Evolutionary conservation across 2,797 vertebrate species (phyloP).

Genomic region (Anguilla megastoma): DNA sequence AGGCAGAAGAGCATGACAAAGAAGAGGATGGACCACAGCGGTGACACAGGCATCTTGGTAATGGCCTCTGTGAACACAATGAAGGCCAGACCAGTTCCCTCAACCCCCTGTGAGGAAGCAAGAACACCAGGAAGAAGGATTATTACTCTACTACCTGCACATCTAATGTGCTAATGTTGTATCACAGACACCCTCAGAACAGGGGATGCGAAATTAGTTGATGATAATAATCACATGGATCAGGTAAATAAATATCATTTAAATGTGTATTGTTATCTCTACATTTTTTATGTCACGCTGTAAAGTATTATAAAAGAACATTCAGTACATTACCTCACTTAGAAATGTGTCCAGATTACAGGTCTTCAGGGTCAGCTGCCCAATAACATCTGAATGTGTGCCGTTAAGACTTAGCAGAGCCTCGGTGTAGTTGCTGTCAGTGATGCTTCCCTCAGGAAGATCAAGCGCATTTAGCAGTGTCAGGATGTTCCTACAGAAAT

Average conservation of each 20-base stretch:
- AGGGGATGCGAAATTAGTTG: not conserved
- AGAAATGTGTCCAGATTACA: constrained; percentile 70
- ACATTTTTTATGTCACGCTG: not conserved
- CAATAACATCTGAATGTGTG: constrained; percentile 38
- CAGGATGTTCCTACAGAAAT: constrained; percentile 71
- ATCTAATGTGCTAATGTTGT: not conserved
- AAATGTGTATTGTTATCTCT: not conserved
- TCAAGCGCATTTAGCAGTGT: constrained; percentile 73
- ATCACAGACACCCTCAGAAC: not conserved
- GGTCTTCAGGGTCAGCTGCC: constrained; percentile 62
- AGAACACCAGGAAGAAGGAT: not conserved
- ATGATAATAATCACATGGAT: not conserved
- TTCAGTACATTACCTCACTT: constrained; percentile 66
- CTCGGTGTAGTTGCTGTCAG: constrained; percentile 65
- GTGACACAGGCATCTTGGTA: constrained; percentile 77
- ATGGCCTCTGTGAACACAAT: constrained; percentile 82
- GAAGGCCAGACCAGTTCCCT: constrained; percentile 79
- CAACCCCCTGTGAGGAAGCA: constrained; percentile 66
- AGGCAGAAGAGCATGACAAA: constrained; percentile 81
- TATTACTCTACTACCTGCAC: not conserved
- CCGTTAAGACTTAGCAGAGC: constrained; percentile 50
- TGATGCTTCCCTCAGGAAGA: constrained; percentile 68
- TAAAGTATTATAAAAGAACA: not conserved
- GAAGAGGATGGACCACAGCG: constrained; percentile 78
- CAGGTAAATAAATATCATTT: not conserved